phyloP scores from a whole-genome alignment of 1,140 invertebrate species.

The Drosophila bocqueti region DNA sequence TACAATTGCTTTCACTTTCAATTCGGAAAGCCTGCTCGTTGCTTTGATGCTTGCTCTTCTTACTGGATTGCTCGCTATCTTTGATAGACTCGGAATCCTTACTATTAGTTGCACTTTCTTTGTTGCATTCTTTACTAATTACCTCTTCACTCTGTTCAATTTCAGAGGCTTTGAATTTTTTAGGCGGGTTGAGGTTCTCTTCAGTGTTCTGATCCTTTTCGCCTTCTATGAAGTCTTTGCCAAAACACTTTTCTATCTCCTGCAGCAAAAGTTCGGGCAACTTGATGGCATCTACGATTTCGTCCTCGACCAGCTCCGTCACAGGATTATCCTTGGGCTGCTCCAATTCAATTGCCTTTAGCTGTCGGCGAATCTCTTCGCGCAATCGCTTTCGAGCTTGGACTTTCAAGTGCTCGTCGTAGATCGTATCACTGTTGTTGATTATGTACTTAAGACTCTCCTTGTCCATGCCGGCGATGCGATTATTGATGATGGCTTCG shows the following conservation, averaged over 20 bases:
- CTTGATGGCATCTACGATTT: conserved; percentile 72
- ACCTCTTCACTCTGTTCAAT: background rate
- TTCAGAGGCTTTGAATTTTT: background rate
- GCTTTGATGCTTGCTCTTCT: background rate
- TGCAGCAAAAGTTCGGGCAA: conserved; percentile 65
- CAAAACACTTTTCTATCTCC: conserved; percentile 77
- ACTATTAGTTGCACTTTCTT: background rate
- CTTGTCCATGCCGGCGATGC: conserved; percentile 76
- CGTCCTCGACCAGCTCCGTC: conserved; percentile 63
- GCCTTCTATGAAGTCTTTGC: conserved; percentile 42
- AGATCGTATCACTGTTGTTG: conserved; percentile 75
- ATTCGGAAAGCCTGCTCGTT: background rate
- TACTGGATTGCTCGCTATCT: conserved; percentile 1
- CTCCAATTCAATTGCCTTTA: conserved; percentile 67
- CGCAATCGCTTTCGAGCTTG: conserved; percentile 69
- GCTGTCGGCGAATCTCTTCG: conserved; percentile 70
- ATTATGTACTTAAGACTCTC: conserved; percentile 75
- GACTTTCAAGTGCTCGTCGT: conserved; percentile 68
- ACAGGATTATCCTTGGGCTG: conserved; percentile 46
- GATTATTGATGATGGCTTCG: conserved; percentile 45
- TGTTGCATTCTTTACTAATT: too few species aligned
- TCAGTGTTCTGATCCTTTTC: background rate
- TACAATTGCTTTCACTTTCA: background rate
- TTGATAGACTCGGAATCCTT: conserved; percentile 3
- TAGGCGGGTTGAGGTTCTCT: background rate